These are phyloP conservation scores for Amaurobius ferox DNA, from an alignment of 2,888 invertebrate genomes.

Conservation along the genomic window DNA sequence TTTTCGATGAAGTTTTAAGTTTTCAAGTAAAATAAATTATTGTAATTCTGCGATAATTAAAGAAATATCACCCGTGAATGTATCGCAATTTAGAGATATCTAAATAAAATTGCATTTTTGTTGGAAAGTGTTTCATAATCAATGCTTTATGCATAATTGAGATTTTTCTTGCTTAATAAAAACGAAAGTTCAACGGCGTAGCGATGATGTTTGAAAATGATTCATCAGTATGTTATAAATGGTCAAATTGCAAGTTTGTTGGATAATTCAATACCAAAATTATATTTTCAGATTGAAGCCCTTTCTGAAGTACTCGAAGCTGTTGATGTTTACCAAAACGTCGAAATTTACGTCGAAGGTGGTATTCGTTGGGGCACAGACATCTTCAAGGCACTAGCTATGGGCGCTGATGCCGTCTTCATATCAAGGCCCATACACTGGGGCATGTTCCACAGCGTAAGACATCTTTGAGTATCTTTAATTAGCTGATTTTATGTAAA, in stretches of 20 bases:
- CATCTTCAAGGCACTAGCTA: constrained; percentile 1
- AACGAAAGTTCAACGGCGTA: too few species aligned
- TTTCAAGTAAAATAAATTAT: too few species aligned
- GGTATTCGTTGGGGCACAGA: constrained; percentile 4
- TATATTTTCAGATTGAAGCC: constrained; percentile 8
- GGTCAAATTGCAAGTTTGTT: neutral
- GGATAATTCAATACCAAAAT: neutral
- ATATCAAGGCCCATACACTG: neutral
- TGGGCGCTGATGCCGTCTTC: constrained; percentile 5
- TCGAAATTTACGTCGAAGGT: neutral
- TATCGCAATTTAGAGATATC: too few species aligned
- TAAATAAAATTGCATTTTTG: too few species aligned
- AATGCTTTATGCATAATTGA: too few species aligned
- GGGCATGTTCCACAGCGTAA: neutral
- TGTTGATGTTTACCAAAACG: constrained; percentile 13
- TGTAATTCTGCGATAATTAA: too few species aligned
- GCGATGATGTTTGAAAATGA: neutral
- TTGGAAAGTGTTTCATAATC: too few species aligned
- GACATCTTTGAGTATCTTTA: neutral
- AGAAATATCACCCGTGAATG: too few species aligned
- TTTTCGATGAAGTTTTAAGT: too few species aligned
- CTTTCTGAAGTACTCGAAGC: neutral
- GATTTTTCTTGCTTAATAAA: too few species aligned
- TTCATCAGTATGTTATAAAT: neutral
- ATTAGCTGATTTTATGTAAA: too few species aligned